A percentile compares a stretch with the other conserved stretches of the same genome.
phyloP scores from a whole-genome alignment of 2,888 invertebrate species.

The Eulithis prunata region DNA sequence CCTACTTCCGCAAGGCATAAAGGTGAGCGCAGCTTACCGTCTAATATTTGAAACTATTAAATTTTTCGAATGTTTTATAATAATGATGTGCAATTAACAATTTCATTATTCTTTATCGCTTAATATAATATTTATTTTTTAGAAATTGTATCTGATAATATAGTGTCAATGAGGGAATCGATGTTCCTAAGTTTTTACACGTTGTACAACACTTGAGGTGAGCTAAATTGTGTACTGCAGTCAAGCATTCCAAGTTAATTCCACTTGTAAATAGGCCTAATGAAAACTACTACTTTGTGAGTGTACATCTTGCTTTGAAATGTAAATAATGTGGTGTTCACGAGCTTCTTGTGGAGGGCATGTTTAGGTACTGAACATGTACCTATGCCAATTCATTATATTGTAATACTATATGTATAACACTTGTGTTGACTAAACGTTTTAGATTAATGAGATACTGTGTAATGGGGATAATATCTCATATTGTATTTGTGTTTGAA shows the following conservation, averaged over 20 bases:
- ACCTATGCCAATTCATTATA: conserved; percentile 57
- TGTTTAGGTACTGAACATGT: conserved; percentile 66
- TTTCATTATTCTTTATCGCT: conserved; percentile 80
- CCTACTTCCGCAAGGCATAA: conserved; percentile 66
- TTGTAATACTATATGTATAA: conserved; percentile 44
- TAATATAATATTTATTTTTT: conserved; percentile 81
- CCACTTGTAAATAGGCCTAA: conserved; percentile 84
- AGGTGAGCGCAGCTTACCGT: conserved; percentile 72
- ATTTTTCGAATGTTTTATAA: conserved; percentile 73
- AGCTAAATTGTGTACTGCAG: conserved; percentile 72
- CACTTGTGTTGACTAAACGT: conserved; percentile 73
- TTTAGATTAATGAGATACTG: conserved; percentile 68
- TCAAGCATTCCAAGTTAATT: conserved; percentile 82
- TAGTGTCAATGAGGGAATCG: conserved; percentile 68
- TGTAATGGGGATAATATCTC: conserved; percentile 82
- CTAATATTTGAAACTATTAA: conserved; percentile 62
- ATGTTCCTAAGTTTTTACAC: conserved; percentile 77
- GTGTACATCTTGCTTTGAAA: conserved; percentile 76
- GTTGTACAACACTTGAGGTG: conserved; percentile 70
- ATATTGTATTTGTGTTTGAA: conserved; percentile 84
- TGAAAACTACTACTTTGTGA: conserved; percentile 71
- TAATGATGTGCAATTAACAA: conserved; percentile 78
- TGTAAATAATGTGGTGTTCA: conserved; percentile 76
- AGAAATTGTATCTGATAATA: conserved; percentile 72
- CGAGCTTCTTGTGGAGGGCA: conserved; percentile 68